Base-by-base conservation (phyloP, 2,888 invertebrate genomes). In the Eupithecia inturbata region DNA sequence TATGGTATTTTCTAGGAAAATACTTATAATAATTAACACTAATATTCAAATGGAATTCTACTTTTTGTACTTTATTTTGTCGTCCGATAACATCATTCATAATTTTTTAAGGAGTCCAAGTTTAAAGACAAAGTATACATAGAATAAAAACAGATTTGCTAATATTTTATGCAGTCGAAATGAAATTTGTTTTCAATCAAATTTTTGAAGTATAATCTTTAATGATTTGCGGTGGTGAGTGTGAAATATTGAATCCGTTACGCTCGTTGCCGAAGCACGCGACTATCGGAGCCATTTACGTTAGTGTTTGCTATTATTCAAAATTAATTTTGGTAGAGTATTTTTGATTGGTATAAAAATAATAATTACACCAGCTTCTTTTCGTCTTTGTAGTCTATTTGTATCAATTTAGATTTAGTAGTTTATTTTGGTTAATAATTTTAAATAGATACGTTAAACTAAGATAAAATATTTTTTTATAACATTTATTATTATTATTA, bases 241-340 rank as follows among this genome's bases (percentile, higher is more conserved):
- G 94, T 93, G 91, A 89, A 90, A 87, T 89, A 93, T 93, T 84
- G 88, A 78, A 93, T 93, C 88, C 79, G 92, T 81, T 81, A 91
- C 92, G 92, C 87, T 89, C 83, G 86, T 85, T 86, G 83, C 82
- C 80, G 82, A 80, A 84, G 88, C 92, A 91, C 92, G 91, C 90
- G 91, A 88, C 86, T 79, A 81, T 86, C 86, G 79, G 85, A 83
- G 86, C 79, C 83, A 85, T 84, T 87, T 84, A 84, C 82, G 83
- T 84, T 83, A 81, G 79, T 84, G 81, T 83, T 83, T 79, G 73
- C 73, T 80, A 80, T 82, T 82, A 82, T 82, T 12, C 22, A 66
- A n/a, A 64, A 26, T 57, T 0, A 26, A 26, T 62, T 62, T 62
- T 16, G 7, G 2, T 12, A 19, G 19, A 62, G 2, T 19, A 62